A percentile compares a stretch with the other conserved stretches of the same genome.
phyloP scores from a whole-genome alignment of 2,797 vertebrate genomes.

The Dermochelys coriacea region DNA sequence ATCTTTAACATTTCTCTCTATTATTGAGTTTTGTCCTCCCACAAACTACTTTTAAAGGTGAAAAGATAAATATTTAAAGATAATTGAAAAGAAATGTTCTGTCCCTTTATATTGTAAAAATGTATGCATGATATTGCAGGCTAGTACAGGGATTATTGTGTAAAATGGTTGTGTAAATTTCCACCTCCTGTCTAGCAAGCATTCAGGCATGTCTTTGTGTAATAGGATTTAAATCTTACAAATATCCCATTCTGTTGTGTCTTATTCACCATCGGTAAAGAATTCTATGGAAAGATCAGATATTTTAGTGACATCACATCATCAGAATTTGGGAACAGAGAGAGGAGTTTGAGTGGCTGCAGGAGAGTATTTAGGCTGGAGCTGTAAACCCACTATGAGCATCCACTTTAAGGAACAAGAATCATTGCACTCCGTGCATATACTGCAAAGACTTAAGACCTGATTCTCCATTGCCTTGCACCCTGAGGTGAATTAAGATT shows the following conservation, averaged over 20 bases:
- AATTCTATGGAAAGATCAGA: background rate
- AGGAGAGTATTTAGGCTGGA: background rate
- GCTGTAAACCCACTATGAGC: background rate
- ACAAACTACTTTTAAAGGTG: background rate
- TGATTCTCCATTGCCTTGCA: conserved; percentile 34
- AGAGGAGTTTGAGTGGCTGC: background rate
- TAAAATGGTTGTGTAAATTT: background rate
- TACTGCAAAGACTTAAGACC: background rate
- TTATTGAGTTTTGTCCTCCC: background rate
- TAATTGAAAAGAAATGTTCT: background rate
- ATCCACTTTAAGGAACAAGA: background rate
- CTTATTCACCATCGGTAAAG: background rate
- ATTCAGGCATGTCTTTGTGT: background rate
- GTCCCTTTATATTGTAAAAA: background rate
- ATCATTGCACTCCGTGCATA: background rate
- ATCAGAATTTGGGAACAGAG: background rate
- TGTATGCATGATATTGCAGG: background rate
- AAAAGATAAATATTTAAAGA: background rate
- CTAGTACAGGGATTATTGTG: background rate
- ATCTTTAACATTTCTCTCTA: background rate
- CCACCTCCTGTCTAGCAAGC: background rate
- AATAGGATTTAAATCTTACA: background rate
- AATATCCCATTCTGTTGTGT: background rate
- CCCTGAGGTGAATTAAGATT: too few species aligned
- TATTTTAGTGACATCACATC: background rate